Evolutionary conservation across 2,113 vertebrate species (phyloP), one percentile per base, ranked within the genome.

Genomic region (Neotoma lepida): DNA sequence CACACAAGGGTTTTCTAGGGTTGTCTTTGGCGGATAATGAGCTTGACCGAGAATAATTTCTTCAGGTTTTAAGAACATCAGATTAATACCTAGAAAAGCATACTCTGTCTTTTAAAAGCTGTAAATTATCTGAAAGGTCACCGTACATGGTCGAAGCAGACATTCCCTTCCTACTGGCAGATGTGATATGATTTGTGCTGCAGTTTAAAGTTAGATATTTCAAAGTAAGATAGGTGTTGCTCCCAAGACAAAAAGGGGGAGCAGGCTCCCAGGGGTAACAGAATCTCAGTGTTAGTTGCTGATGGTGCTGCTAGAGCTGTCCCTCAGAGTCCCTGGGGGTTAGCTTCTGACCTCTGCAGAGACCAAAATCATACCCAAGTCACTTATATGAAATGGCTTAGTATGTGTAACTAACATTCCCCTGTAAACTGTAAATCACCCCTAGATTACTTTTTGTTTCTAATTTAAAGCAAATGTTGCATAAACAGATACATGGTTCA

Each of bases 11-110:
- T 88, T 92, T 92, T 77, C 74, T 84, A 66, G 70, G 9, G 17
- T 87, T 41, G 33, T 88, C 58, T 92, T 87, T 80, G 24, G 20
- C 9, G 70, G 85, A 89, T n/a, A 71, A 73, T 77, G 71, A 84
- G 39, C 6, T 87, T 93, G 20, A 88, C 92, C 80, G 61, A 71
- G 61, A 87, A 87, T 95, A 93, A 91, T 84, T 92, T 94, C 35
- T 87, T 89, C 54, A 68, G 81, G 46, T 54, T 96, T 78, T 33
- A 97, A 94, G 81, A 94, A 41, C 49, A 68, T 92, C 17, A 4
- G 46, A 26, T 51, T 66, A 66, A 70, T 49, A 74, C 51, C 85
- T n/a, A 81, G 61, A 76, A 89, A 77, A 92, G 28, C 13, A 94
- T 30, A 63, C 63, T 78, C 61, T 80, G 9, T 35, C 51, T 91